Evolutionary conservation across 2,888 invertebrate genomes (phyloP).

Genomic region (Stomorhina lunata): DNA sequence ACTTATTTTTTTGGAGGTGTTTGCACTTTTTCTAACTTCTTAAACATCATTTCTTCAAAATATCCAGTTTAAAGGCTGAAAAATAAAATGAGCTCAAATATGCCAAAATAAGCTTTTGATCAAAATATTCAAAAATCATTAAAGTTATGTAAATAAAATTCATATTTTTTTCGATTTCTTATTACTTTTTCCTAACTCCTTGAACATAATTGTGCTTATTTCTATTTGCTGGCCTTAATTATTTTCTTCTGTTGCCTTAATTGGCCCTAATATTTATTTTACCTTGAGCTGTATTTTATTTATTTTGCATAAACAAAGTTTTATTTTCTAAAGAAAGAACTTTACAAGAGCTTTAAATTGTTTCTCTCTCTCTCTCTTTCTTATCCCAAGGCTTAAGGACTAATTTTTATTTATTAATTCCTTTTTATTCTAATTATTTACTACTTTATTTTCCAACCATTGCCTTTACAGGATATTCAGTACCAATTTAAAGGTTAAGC

Average conservation of each 20-base stretch:
- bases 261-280: slow-evolving; percentile 15
- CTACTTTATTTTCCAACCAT: slow-evolving; percentile 23
- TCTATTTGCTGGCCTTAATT: slow-evolving; percentile 38
- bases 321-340: neutral
- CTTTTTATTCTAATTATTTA: slow-evolving; percentile 37
- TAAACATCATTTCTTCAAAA: too few relatives aligned
- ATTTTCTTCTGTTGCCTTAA: slow-evolving; percentile 35
- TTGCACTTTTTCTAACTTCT: too few relatives aligned
- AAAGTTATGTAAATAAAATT: too few relatives aligned
- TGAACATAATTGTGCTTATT: neutral
- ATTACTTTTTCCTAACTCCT: neutral
- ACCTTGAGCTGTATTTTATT: neutral
- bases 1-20: too few relatives aligned
- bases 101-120: too few relatives aligned
- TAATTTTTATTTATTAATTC: slow-evolving; percentile 27
- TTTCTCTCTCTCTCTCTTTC: too few relatives aligned
- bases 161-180: too few relatives aligned
- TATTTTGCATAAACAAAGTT: neutral
- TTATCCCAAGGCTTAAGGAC: slow-evolving; percentile 23
- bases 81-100: too few relatives aligned
- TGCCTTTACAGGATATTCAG: too few relatives aligned
- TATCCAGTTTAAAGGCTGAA: too few relatives aligned
- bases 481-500: too few relatives aligned
- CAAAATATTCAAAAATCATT: too few relatives aligned
- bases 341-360: slow-evolving; percentile 1